Evolutionary conservation across 1,140 invertebrate species (phyloP).

Genomic region (Drosophila parvula): DNA sequence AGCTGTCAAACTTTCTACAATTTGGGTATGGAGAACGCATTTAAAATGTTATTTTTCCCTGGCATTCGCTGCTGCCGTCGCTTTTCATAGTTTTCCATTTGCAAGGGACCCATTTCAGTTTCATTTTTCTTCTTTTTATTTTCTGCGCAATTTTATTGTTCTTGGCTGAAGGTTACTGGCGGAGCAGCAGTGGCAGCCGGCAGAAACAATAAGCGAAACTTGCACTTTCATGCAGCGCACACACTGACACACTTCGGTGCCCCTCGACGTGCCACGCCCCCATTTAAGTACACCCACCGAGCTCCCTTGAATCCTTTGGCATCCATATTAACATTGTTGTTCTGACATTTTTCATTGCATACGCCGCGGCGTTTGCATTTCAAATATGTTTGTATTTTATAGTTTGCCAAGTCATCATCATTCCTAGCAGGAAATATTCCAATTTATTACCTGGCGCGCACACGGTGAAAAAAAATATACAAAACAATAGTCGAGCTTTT

Average conservation of each 20-base stretch:
- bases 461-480: not conserved
- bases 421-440: slow-evolving; percentile 43
- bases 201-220: slow-evolving; percentile 68
- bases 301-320: slow-evolving; percentile 41
- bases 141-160: slow-evolving; percentile 71
- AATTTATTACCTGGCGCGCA: slow-evolving; percentile 66
- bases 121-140: slow-evolving; percentile 27
- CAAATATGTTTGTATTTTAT: slow-evolving; percentile 25
- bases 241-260: slow-evolving; percentile 34
- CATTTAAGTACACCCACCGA: slow-evolving; percentile 8
- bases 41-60: slow-evolving; percentile 71
- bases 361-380: slow-evolving; percentile 54
- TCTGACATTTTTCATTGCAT: slow-evolving; percentile 74
- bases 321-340: slow-evolving; percentile 71
- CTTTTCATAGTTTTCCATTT: slow-evolving; percentile 75
- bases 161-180: slow-evolving; percentile 63
- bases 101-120: slow-evolving; percentile 68
- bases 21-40: slow-evolving; percentile 35
- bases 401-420: slow-evolving; percentile 47
- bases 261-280: slow-evolving; percentile 18
- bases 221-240: slow-evolving; percentile 66
- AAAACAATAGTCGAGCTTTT: slow-evolving; percentile 16
- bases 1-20: slow-evolving; percentile 4
- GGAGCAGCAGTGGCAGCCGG: slow-evolving; percentile 21
- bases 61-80: slow-evolving; percentile 13